phyloP scores from a whole-genome alignment of 2,113 vertebrate genomes.

The Myotis brandtii region DNA sequence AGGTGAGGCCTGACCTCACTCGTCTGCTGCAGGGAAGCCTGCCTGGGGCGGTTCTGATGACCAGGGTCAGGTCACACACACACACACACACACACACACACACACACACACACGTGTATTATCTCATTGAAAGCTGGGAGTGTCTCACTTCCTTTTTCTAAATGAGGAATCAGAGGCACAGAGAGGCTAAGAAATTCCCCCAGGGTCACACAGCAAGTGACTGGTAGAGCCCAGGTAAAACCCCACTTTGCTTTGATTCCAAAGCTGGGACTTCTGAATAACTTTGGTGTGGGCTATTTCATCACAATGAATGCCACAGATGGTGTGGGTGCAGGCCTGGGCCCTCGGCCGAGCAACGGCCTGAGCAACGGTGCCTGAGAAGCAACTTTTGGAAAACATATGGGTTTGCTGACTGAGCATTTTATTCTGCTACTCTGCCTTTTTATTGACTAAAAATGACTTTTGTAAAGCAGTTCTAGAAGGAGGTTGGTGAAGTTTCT shows the following conservation, averaged over 20 bases:
- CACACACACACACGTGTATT: too few species aligned
- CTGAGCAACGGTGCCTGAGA: background rate
- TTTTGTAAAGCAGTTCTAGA: background rate
- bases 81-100: too few species aligned
- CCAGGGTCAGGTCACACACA: background rate
- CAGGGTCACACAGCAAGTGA: background rate
- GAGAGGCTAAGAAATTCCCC: background rate
- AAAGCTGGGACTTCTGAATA: background rate
- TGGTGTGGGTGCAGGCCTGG: background rate
- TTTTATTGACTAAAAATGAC: background rate
- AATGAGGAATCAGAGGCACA: background rate
- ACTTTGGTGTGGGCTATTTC: background rate
- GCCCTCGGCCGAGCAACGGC: background rate
- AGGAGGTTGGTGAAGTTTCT: background rate
- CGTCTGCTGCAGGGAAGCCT: background rate
- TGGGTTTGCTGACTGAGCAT: fast-evolving
- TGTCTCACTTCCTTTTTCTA: background rate
- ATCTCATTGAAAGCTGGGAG: background rate
- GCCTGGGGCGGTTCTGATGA: background rate
- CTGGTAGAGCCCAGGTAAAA: background rate
- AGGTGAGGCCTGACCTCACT: fast-evolving
- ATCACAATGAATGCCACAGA: background rate
- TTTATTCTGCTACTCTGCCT: too few species aligned
- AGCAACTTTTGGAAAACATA: fast-evolving
- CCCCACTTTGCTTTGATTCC: too few species aligned